phyloP scores from a whole-genome alignment of 2,888 invertebrate species.

The Arctia plantaginis region DNA sequence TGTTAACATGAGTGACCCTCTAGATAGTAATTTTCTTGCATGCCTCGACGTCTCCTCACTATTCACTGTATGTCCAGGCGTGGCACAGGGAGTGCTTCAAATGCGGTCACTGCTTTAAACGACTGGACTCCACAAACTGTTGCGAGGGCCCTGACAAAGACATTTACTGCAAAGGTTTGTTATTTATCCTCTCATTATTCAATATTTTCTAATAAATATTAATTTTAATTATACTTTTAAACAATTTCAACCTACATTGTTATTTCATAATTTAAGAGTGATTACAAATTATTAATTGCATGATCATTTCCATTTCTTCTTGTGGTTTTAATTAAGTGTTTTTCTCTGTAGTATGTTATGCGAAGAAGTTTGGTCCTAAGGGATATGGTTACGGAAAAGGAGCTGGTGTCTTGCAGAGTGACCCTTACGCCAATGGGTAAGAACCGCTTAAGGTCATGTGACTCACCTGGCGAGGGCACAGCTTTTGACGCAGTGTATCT shows the following conservation, averaged over 20 bases:
- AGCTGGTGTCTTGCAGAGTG: constrained; percentile 96
- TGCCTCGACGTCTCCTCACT: constrained; percentile 69
- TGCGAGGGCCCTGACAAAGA: constrained; percentile 98
- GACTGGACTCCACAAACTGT: constrained; percentile 96
- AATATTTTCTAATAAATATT: constrained; percentile 23
- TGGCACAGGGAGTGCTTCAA: constrained; percentile 98
- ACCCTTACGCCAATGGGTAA: constrained; percentile 94
- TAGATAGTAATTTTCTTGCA: constrained; percentile 67
- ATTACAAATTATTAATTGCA: constrained; percentile 40
- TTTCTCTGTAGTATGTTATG: constrained; percentile 94
- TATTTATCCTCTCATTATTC: constrained; percentile 44
- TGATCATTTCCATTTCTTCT: constrained; percentile 37
- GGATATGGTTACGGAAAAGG: constrained; percentile 99
- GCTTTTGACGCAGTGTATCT: constrained; percentile 54
- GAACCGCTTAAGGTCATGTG: constrained; percentile 73
- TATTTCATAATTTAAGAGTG: constrained; percentile 42
- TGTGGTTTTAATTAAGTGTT: constrained; percentile 62
- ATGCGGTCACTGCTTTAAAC: constrained; percentile 94
- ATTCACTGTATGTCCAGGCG: constrained; percentile 88
- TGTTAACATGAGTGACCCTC: constrained; percentile 74
- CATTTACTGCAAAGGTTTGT: constrained; percentile 98
- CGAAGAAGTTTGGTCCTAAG: constrained; percentile 98
- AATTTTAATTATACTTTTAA: constrained; percentile 24
- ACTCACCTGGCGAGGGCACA: constrained; percentile 79
- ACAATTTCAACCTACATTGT: constrained; percentile 21